A percentile compares a stretch with the other conserved stretches of the same genome.
These are phyloP conservation scores for Heliconius eleuchia DNA, from an alignment of 1,140 invertebrate species.

Conservation along the genomic window DNA sequence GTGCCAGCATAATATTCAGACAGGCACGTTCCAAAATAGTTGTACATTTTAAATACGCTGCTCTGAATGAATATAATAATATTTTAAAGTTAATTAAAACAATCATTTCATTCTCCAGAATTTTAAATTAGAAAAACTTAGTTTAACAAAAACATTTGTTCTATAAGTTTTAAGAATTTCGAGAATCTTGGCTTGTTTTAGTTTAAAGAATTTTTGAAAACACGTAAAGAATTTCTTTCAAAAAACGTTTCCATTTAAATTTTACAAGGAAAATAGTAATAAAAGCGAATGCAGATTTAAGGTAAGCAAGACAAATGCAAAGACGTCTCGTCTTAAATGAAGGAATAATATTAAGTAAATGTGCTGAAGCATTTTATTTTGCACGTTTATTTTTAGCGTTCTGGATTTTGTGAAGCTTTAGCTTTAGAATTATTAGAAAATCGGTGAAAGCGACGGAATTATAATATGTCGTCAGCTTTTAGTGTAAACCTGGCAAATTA, in stretches of 20 bases:
- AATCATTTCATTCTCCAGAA: not conserved
- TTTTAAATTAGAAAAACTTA: not conserved
- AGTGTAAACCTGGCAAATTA: no score
- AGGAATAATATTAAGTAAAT: constrained; percentile 8
- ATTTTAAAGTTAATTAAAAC: no score
- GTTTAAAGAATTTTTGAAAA: constrained; percentile 11
- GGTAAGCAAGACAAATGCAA: constrained; percentile 18
- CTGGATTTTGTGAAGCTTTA: not conserved
- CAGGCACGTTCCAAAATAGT: no score
- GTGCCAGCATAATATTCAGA: no score
- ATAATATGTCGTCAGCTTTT: no score
- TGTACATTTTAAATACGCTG: no score
- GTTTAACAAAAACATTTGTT: not conserved
- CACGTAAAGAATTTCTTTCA: constrained; percentile 3
- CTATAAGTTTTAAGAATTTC: constrained; percentile 13
- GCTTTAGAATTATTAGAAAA: not conserved
- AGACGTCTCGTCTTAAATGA: constrained; percentile 7
- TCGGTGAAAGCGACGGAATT: not conserved
- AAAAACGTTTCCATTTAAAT: constrained; percentile 13
- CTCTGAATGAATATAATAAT: no score
- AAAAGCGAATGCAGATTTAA: constrained; percentile 10
- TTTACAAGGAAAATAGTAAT: constrained; percentile 23
- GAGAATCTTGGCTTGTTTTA: constrained; percentile 10
- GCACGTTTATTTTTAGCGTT: not conserved
- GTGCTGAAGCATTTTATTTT: not conserved